These are phyloP conservation scores for Odiellus spinosus DNA, from an alignment of 2,888 invertebrate genomes.

Conservation along the genomic window DNA sequence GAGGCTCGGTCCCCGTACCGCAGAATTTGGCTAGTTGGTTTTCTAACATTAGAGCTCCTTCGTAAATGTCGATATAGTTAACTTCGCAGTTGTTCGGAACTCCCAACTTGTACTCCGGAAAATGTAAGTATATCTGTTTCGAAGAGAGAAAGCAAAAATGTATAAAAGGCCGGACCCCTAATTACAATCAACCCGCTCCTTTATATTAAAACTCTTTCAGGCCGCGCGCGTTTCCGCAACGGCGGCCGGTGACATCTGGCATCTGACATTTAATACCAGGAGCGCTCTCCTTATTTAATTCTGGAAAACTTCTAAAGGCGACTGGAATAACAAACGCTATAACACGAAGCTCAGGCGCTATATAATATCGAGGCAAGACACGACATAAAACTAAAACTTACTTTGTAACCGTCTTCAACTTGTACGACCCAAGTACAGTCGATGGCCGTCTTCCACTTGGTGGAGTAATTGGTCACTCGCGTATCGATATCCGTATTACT, in stretches of 20 bases:
- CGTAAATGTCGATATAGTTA: constrained; percentile 59
- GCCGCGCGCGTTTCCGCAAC: neutral
- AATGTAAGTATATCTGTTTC: constrained; percentile 49
- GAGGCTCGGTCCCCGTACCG: constrained; percentile 65
- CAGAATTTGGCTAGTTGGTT: constrained; percentile 42
- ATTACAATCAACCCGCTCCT: neutral
- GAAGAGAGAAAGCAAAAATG: neutral
- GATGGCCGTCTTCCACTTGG: constrained; percentile 40
- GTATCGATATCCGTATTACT: constrained; percentile 40
- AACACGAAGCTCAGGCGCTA: too few relatives aligned
- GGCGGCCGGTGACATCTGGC: too few relatives aligned
- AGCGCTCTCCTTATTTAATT: neutral
- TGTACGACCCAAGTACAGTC: constrained; percentile 60
- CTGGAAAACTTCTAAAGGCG: neutral
- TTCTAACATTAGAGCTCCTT: constrained; percentile 39
- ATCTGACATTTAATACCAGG: neutral
- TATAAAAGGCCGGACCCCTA: neutral
- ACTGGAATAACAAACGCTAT: neutral
- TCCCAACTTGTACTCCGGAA: constrained; percentile 45
- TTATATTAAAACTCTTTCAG: neutral
- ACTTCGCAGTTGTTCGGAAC: constrained; percentile 60
- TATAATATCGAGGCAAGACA: too few relatives aligned
- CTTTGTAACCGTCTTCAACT: constrained; percentile 47
- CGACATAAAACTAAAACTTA: constrained; percentile 26
- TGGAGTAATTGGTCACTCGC: constrained; percentile 38